These are phyloP conservation scores for Ditylenchus weischeri DNA, from an alignment of 2,888 invertebrate genomes.

Conservation along the genomic window DNA sequence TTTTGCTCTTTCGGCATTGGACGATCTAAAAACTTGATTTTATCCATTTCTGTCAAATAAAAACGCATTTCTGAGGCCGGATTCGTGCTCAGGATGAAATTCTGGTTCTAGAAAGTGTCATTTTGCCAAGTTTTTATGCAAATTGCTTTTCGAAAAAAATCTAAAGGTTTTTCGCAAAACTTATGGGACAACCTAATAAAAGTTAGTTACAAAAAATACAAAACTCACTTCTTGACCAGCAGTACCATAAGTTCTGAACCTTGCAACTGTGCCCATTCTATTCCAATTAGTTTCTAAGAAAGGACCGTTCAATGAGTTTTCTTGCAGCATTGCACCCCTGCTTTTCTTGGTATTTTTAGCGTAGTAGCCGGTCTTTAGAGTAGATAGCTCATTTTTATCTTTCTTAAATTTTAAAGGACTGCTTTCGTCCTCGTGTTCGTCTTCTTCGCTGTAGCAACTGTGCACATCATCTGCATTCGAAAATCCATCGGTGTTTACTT, in stretches of 20 bases:
- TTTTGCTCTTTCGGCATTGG: too few relatives aligned
- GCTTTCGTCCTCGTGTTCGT: neutral
- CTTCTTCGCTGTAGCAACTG: conserved; percentile 8
- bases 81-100: too few relatives aligned
- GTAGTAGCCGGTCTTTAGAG: neutral
- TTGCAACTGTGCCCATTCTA: conserved; percentile 38
- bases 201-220: neutral
- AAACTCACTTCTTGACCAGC: neutral
- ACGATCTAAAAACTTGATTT: too few relatives aligned
- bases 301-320: conserved; percentile 24
- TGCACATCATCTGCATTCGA: neutral
- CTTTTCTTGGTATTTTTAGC: neutral
- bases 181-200: too few relatives aligned
- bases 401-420: neutral
- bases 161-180: too few relatives aligned
- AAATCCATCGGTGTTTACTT: too few relatives aligned
- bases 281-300: conserved; percentile 38
- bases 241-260: conserved; percentile 40
- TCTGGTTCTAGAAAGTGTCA: too few relatives aligned
- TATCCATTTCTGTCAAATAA: too few relatives aligned
- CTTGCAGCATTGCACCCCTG: conserved; percentile 9
- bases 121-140: too few relatives aligned
- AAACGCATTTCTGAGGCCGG: too few relatives aligned
- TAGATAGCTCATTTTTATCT: too few relatives aligned
- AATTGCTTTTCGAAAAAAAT: too few relatives aligned